Evolutionary conservation across 2,888 invertebrate genomes (phyloP).

Genomic region (Caenorhabditis sp.): DNA sequence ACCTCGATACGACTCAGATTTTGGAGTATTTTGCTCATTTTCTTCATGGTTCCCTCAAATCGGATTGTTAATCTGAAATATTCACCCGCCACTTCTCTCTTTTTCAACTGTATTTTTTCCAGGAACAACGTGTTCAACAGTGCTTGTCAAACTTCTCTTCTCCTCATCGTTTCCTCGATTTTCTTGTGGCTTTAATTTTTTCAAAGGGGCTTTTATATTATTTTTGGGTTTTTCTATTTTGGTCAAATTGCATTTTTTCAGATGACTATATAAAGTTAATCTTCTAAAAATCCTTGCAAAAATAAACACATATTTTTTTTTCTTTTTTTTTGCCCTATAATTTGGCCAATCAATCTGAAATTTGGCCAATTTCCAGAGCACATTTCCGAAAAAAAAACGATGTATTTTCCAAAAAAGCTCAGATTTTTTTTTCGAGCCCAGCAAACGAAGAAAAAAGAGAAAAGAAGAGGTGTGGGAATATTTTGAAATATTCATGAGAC

Average conservation of each 20-base stretch:
- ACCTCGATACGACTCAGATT: no score
- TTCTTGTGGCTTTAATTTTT: neutral
- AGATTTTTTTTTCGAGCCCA: neutral
- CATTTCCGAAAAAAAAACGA: neutral
- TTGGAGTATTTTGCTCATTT: no score
- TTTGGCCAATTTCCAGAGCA: neutral
- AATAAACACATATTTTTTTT: neutral
- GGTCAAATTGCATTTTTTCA: no score
- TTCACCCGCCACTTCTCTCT: no score
- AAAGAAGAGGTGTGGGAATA: neutral
- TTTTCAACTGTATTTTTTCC: neutral
- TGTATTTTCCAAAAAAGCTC: neutral
- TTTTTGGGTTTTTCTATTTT: no score
- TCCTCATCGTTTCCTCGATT: neutral
- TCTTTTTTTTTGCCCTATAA: neutral
- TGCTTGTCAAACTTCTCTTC: neutral
- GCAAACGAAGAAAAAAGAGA: neutral
- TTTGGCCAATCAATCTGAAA: neutral
- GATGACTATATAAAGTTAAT: no score
- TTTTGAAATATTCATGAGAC: neutral
- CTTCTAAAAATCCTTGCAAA: no score
- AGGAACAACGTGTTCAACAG: constrained; percentile 6
- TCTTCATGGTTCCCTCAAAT: no score
- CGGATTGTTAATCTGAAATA: no score
- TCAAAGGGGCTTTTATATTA: no score